phyloP scores from a whole-genome alignment of 2,888 invertebrate genomes.

The Rhorus exstirpatorius region DNA sequence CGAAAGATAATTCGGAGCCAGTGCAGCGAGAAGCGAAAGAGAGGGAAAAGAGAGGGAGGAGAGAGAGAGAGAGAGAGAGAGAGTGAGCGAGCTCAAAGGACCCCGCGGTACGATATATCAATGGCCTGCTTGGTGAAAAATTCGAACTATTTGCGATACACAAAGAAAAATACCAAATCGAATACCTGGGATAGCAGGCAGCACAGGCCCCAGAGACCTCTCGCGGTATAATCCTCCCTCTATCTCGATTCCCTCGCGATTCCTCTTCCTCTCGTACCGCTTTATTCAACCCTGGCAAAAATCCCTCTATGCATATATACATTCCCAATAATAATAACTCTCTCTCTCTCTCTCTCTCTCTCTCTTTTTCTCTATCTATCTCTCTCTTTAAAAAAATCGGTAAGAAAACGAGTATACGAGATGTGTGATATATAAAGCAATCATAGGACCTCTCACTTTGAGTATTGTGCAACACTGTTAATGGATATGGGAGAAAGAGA shows the following conservation, averaged over 20 bases:
- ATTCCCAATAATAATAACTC: slow-evolving; percentile 40
- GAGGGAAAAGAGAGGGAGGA: slow-evolving; percentile 48
- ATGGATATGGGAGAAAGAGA: too few species aligned
- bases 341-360: slow-evolving; percentile 4
- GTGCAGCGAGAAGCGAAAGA: slow-evolving; percentile 65
- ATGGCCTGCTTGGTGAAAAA: slow-evolving; percentile 86
- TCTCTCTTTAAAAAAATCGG: too few species aligned
- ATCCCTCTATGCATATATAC: slow-evolving; percentile 41
- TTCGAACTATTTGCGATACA: slow-evolving; percentile 86
- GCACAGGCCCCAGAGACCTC: slow-evolving; percentile 65
- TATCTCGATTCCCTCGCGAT: slow-evolving; percentile 57
- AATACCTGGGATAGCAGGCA: slow-evolving; percentile 84
- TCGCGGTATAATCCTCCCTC: slow-evolving; percentile 58
- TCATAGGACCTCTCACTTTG: too few species aligned
- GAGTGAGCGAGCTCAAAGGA: slow-evolving; percentile 82
- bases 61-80: slow-evolving; percentile 63
- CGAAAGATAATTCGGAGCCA: slow-evolving; percentile 85
- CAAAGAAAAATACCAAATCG: slow-evolving; percentile 86
- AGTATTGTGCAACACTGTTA: too few species aligned
- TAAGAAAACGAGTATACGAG: too few species aligned
- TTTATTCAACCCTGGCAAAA: slow-evolving; percentile 63
- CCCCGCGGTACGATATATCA: slow-evolving; percentile 86
- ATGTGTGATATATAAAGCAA: too few species aligned
- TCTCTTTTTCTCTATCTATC: slow-evolving; percentile 17
- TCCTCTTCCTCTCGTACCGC: slow-evolving; percentile 62